These are phyloP conservation scores for Scaeva pyrastri DNA, from an alignment of 2,888 invertebrate species.

Conservation along the genomic window DNA sequence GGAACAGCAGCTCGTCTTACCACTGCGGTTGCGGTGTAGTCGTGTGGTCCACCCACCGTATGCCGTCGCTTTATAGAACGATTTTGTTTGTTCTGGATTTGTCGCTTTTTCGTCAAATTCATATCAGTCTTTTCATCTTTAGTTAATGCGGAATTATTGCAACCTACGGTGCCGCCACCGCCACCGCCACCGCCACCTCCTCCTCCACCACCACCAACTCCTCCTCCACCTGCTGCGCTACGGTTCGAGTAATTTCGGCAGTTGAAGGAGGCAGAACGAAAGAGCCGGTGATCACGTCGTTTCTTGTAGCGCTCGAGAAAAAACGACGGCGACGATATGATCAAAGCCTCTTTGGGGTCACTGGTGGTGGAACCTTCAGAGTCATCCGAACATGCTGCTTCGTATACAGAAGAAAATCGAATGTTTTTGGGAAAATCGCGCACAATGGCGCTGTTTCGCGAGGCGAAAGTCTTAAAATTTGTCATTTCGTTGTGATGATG, in stretches of 20 bases:
- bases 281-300: slow-evolving; percentile 83
- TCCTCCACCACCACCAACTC: slow-evolving; percentile 79
- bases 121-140: slow-evolving; percentile 92
- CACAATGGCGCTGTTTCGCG: slow-evolving; percentile 52
- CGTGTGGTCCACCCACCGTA: slow-evolving; percentile 97
- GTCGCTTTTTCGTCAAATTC: slow-evolving; percentile 90
- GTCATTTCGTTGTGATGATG: slow-evolving; percentile 79
- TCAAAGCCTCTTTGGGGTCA: slow-evolving; percentile 83
- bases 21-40: slow-evolving; percentile 84
- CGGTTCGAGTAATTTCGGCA: slow-evolving; percentile 83
- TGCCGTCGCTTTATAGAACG: slow-evolving; percentile 93
- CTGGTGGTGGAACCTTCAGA: slow-evolving; percentile 83
- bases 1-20: slow-evolving; percentile 56
- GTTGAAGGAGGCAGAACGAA: slow-evolving; percentile 83
- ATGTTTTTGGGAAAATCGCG: slow-evolving; percentile 78
- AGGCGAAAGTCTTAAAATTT: slow-evolving; percentile 68
- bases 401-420: slow-evolving; percentile 81
- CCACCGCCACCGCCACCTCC: slow-evolving; percentile 77
- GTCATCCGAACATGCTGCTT: slow-evolving; percentile 81
- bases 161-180: slow-evolving; percentile 79
- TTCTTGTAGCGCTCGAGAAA: slow-evolving; percentile 83
- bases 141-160: slow-evolving; percentile 84
- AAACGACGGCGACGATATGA: slow-evolving; percentile 82
- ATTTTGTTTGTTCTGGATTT: slow-evolving; percentile 84
- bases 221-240: slow-evolving; percentile 81